Evolutionary conservation across 2,888 invertebrate species (phyloP), one percentile per base, ranked within the genome.

Genomic region (Palloptera scutellata): DNA sequence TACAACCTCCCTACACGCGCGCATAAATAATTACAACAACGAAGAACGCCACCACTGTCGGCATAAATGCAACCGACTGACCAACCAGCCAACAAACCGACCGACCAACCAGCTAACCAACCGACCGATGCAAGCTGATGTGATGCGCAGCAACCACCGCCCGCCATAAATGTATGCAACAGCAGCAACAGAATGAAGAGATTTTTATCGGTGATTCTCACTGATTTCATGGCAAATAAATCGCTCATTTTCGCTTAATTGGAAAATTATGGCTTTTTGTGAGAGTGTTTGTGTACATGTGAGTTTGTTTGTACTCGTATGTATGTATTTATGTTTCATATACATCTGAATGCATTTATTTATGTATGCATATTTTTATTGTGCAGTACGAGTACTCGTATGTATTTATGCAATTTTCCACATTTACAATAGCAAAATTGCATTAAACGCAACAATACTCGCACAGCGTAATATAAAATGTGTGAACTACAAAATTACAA

Each of bases 161-260:
- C 17, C 30, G 66, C 19, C 62, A 69, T 67, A 67, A 58, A 63
- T 30, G 74, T 58, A 70, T 60, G 76, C 75, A 64, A 52, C 63
- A 64, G 69, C 43, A 59, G 10, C 57, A 58, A 58, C 68, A 48
- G 76, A 81, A 79, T 80, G 80, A 81, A 83, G 81, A 83, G 84
- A 84, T 84, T 83, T 83, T 83, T 84, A 84, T 84, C 84, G 80
- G 77, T 77, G 82, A 83, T 83, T 83, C 82, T 84, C 84, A 83
- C 83, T 83, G 83, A 83, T 84, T 84, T 84, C 81, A 84, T 84
- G 84, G 83, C 84, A 84, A 84, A 84, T 84, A 84, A 84, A 84
- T 84, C 84, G 83, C 83, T 84, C 84, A 84, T 84, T 84, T 84
- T 83, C 84, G 81, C 82, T 83, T 83, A 84, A 84, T 84, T 84